These are phyloP conservation scores for Ranitomeya imitator DNA, from an alignment of 2,113 vertebrate genomes.

Conservation along the genomic window DNA sequence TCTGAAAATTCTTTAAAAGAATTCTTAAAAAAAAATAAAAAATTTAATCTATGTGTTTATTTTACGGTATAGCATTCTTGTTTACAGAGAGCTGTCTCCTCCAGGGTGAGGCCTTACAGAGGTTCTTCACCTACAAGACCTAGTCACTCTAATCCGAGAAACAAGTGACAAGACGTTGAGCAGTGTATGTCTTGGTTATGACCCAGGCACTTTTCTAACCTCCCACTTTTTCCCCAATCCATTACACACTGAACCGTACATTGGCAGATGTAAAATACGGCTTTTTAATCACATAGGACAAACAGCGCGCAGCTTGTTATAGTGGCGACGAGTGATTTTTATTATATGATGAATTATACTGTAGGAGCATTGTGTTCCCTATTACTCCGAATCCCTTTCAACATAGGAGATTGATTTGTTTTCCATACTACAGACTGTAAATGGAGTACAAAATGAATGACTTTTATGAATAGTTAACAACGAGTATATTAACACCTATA, in stretches of 20 bases:
- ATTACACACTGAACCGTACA: neutral
- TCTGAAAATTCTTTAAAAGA: slow-evolving; percentile 1
- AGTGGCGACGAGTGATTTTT: neutral
- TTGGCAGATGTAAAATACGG: neutral
- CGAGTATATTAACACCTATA: slow-evolving; percentile 45
- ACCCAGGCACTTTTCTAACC: slow-evolving; percentile 14
- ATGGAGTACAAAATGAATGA: neutral
- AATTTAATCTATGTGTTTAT: slow-evolving; percentile 31
- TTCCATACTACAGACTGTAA: neutral
- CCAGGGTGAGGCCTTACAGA: neutral
- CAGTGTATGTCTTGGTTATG: slow-evolving; percentile 1
- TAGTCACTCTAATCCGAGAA: slow-evolving; percentile 1
- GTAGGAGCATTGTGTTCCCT: neutral
- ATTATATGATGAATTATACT: slow-evolving; percentile 20
- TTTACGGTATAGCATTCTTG: slow-evolving; percentile 1
- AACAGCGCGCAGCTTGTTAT: neutral
- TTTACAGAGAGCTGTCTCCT: neutral
- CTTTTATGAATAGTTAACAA: neutral
- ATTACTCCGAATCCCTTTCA: neutral
- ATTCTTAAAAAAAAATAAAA: neutral
- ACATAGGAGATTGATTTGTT: neutral
- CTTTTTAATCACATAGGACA: neutral
- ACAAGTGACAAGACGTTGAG: slow-evolving; percentile 29
- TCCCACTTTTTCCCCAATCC: neutral
- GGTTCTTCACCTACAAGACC: neutral